Conservation (phyloP, 2,797 vertebrate genomes). For the Hippocampus kuda region DNA sequence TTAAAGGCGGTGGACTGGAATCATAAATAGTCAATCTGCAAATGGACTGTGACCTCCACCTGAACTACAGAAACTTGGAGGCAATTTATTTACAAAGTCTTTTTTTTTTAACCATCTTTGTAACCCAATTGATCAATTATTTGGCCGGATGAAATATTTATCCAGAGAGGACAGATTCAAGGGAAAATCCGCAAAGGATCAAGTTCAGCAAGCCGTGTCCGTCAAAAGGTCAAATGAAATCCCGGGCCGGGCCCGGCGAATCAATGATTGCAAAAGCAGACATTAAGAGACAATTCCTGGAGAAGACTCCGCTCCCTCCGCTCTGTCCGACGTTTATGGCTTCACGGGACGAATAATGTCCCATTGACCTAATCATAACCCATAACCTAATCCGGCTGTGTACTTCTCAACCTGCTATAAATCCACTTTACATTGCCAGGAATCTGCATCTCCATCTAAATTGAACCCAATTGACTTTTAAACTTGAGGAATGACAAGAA, state of each 20-base stretch:
- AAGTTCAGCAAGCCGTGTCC: background rate
- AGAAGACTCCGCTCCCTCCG: slow-evolving; percentile 15
- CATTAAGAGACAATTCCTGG: slow-evolving; percentile 25
- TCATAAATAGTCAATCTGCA: slow-evolving; percentile 46
- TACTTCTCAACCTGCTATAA: slow-evolving; percentile 16
- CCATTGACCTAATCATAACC: slow-evolving; percentile 39
- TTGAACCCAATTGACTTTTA: slow-evolving; percentile 9
- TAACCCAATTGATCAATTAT: background rate
- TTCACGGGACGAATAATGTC: slow-evolving; percentile 36
- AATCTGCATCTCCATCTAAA: slow-evolving; percentile 4
- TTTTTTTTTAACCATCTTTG: slow-evolving; percentile 5
- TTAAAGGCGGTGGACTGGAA: too few species aligned
- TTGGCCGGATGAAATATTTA: background rate
- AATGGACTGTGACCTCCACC: slow-evolving; percentile 41
- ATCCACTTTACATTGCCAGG: slow-evolving; percentile 16
- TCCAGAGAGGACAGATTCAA: background rate
- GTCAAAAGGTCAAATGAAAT: slow-evolving; percentile 4
- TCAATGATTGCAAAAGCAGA: slow-evolving; percentile 31
- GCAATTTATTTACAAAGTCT: slow-evolving; percentile 33
- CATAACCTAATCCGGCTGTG: slow-evolving; percentile 22
- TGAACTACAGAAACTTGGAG: background rate
- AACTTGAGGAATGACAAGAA: slow-evolving; percentile 1
- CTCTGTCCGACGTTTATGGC: slow-evolving; percentile 43
- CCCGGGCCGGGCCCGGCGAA: background rate
- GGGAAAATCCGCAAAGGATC: background rate